These are phyloP conservation scores for Alviniconcha strummeri DNA, from an alignment of 2,888 invertebrate species.

Conservation along the genomic window DNA sequence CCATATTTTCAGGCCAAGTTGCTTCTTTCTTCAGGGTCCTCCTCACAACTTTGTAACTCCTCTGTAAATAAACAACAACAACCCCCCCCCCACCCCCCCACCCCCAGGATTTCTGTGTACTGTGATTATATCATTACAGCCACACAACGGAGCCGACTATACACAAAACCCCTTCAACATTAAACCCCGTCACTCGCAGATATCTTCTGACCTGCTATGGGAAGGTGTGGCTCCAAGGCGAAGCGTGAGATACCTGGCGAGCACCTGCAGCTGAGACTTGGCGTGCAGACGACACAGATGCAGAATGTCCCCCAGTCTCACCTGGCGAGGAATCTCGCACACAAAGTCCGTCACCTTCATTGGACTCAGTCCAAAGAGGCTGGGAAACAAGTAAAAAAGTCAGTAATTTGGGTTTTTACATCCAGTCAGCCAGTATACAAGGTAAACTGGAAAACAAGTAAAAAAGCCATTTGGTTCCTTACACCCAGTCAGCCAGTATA, in stretches of 20 bases:
- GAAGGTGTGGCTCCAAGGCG: conserved; percentile 25
- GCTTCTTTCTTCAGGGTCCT: too few species aligned
- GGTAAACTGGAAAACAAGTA: neutral
- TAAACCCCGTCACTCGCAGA: too few species aligned
- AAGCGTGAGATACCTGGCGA: conserved; percentile 51
- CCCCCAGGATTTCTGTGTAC: too few species aligned
- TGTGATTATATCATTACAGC: too few species aligned
- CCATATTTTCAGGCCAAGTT: too few species aligned
- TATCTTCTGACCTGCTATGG: neutral
- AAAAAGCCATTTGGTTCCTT: neutral
- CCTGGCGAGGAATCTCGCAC: conserved; percentile 44
- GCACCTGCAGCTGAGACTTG: conserved; percentile 42
- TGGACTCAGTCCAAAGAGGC: conserved; percentile 52
- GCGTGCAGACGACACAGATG: conserved; percentile 49
- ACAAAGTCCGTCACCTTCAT: conserved; percentile 48
- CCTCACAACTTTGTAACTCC: too few species aligned
- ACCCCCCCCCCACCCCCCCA: too few species aligned
- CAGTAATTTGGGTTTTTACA: neutral
- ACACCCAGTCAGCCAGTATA: neutral
- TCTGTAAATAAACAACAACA: too few species aligned
- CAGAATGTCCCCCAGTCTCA: conserved; percentile 55
- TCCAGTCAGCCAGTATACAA: neutral
- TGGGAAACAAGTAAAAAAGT: conserved; percentile 38
- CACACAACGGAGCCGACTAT: too few species aligned
- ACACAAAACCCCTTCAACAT: too few species aligned